Base-by-base conservation (phyloP, 2,797 vertebrate genomes). In the Lagocephalus sceleratus region DNA sequence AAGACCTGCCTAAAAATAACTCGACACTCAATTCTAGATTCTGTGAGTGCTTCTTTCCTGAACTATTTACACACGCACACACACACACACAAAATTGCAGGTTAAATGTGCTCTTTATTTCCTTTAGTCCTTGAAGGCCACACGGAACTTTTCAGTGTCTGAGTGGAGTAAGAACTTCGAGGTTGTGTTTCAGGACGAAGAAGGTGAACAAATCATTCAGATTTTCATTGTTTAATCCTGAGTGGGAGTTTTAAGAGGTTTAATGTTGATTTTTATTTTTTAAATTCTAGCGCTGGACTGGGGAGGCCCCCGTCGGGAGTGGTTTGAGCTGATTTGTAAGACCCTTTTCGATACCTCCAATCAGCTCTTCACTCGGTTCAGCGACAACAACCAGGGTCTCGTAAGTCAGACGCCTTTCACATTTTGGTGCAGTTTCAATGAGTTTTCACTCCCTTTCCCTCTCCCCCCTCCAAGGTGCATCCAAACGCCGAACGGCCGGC, bases 161-260 rank as follows among this genome's bases (percentile, higher is more conserved):
- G 97, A 98, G 78, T 99, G 97, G 97, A 95, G 93, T 86, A 99
- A 98, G 88, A 99, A 96, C 88, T 98, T 99, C 67, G 97, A 99
- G 88, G 94, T 99, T 12, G 87, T 96, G 84, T 99, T 99, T 81
- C 96, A 96, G 74, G 96, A 99, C 76, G 97, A 99, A 83, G 97
- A 99, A 94, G 97, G 97, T 98, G 76, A 89, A 88, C 8, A 19
- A 57, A 64, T 40, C 26, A 15, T 47, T 0, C 44, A 4, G 29
- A 42, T 20, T 2, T 38, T 32, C 2, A 16, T 5, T 35, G 32
- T 35, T 35, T 12, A 10, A 4, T 14, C 32, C 32, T 14, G 11
- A 35, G 32, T 12, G 32, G 2, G 32, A 14, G 32, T 35, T 35
- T 35, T 35, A 40, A 11, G 22, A 14, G 38, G 26, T 29, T n/a